Evolutionary conservation across 2,113 vertebrate genomes (phyloP).

Genomic region (Trogon surrucura): DNA sequence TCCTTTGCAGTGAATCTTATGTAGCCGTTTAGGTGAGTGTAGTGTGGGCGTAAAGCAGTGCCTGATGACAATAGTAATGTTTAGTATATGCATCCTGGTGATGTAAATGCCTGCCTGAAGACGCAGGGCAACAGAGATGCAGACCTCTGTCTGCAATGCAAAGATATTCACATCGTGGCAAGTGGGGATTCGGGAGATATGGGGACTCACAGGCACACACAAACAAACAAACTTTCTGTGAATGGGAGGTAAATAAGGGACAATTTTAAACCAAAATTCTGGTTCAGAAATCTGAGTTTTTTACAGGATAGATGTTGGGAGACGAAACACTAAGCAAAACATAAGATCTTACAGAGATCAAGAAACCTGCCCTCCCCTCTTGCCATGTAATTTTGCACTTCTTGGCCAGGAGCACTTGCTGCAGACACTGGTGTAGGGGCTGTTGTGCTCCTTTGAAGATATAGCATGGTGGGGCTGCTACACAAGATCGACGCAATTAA

Average conservation of each 20-base stretch:
- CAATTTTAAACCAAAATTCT: background rate
- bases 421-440: background rate
- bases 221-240: background rate
- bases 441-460: background rate
- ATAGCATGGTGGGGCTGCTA: background rate
- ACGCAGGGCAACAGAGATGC: background rate
- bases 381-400: background rate
- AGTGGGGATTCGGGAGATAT: background rate
- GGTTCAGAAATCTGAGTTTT: background rate
- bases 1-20: background rate
- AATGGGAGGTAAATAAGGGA: background rate
- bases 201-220: too few species aligned
- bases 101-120: background rate
- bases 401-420: background rate
- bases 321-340: background rate
- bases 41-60: accelerated
- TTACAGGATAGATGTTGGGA: background rate
- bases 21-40: background rate
- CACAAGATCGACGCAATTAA: background rate
- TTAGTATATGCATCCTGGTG: background rate
- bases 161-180: background rate
- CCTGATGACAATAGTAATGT: background rate
- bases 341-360: background rate
- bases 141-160: background rate
- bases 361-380: background rate